Base-by-base conservation (phyloP, 2,113 vertebrate genomes). In the Pelecanoides urinatrix region DNA sequence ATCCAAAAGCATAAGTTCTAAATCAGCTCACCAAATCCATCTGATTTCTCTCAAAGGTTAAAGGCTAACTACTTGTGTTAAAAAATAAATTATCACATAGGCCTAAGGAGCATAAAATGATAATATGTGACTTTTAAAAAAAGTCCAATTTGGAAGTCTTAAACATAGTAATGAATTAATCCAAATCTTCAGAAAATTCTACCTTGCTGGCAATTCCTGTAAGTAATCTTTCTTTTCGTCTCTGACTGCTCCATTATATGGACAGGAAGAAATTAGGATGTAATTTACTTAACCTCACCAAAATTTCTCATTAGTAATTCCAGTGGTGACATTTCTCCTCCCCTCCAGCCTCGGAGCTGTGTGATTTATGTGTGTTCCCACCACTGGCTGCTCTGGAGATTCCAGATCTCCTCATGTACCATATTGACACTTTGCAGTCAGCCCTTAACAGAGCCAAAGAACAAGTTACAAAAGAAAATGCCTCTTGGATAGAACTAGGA, bases 251-350 rank as follows among this genome's bases (percentile, higher is more conserved):
- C 32, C 3, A 2, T 86, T 76, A 67, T 34, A 93, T 42, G 49
- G 62, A 72, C 47, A 92, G 34, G 62, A 87, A 88, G 80, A 95
- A 96, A 74, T 52, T 9, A 88, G 66, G 27, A 83, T 94, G 85
- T 56, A n/a, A 96, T 86, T 96, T 95, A 93, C 81, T 85, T 94
- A 83, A 80, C 87, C 84, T 70, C 77, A 59, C 58, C 84, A 87
- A 75, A 73, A 87, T 49, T 91, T 87, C 86, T 92, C 68, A 94
- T 87, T 82, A 94, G 29, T 66, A 87, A 92, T 78, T 94, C 88
- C 40, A 30, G 32, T 26, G 40, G 58, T 78, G 52, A 56, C 44
- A 58, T 45, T 81, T 89, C 56, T 91, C 29, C 82, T 88, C 52
- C 50, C 17, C 42, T 87, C 30, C 53, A 91, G 86, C 56, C 73